A percentile compares a stretch with the other conserved stretches of the same genome.
phyloP scores from a whole-genome alignment of 2,888 invertebrate species.

The Perdita meconis region DNA sequence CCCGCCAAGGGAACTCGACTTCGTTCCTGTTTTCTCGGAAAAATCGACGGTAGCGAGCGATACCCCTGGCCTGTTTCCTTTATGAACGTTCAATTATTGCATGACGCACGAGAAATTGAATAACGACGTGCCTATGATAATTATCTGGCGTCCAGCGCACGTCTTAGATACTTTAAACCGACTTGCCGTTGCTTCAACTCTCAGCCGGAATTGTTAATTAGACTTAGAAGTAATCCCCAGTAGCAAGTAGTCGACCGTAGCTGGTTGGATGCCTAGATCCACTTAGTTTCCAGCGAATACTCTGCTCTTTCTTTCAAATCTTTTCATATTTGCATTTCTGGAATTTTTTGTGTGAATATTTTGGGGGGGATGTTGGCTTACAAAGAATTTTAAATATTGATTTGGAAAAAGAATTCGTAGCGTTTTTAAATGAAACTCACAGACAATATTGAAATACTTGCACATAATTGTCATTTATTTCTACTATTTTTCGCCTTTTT shows the following conservation, averaged over 20 bases:
- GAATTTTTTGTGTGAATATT: neutral
- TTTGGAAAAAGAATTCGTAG: neutral
- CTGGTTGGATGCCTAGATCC: neutral
- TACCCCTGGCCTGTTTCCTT: constrained; percentile 12
- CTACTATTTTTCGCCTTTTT: too few species aligned
- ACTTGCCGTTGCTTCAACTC: neutral
- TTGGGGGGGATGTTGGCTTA: neutral
- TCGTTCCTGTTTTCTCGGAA: constrained; percentile 8
- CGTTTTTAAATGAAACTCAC: too few species aligned
- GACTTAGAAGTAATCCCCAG: neutral
- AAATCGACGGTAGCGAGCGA: neutral
- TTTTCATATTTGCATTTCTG: neutral
- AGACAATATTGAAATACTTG: too few species aligned
- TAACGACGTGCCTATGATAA: constrained; percentile 51
- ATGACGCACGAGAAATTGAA: constrained; percentile 53
- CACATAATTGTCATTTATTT: too few species aligned
- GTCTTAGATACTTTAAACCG: constrained; percentile 39
- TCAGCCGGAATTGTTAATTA: constrained; percentile 4
- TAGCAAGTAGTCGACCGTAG: neutral
- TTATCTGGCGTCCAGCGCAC: constrained; percentile 43
- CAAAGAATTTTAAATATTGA: too few species aligned
- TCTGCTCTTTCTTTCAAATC: neutral
- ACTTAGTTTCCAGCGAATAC: neutral
- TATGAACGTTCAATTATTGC: constrained; percentile 38
- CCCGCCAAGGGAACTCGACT: too few species aligned